Percentiles rank a stretch among this genome's conserved stretches.
These are phyloP conservation scores for Acrocephalus arundinaceus DNA, from an alignment of 2,113 vertebrate genomes.

Conservation along the genomic window DNA sequence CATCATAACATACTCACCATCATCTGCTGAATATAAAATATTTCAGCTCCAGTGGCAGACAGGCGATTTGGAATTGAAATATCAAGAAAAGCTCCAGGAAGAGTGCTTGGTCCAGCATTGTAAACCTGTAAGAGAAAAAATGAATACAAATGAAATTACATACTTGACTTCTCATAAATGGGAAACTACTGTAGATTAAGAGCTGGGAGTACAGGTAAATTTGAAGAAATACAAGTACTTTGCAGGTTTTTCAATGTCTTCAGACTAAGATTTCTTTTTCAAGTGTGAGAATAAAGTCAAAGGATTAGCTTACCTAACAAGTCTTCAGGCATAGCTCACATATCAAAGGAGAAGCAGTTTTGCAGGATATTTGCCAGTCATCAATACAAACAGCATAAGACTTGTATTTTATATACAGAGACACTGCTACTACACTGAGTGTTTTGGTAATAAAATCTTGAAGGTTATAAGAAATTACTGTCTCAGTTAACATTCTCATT, in stretches of 20 bases:
- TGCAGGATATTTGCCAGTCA: not conserved
- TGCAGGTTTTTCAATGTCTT: not conserved
- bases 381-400: not conserved
- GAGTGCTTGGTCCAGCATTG: slow-evolving; percentile 95
- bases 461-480: not conserved
- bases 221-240: not conserved
- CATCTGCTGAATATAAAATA: slow-evolving; percentile 89
- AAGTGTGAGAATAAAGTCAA: not conserved
- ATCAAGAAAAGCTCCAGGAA: slow-evolving; percentile 87
- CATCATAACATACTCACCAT: slow-evolving; percentile 77
- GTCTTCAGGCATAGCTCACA: not conserved
- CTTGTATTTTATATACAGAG: not conserved
- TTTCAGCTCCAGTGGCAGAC: slow-evolving; percentile 84
- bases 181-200: not conserved
- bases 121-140: slow-evolving; percentile 81
- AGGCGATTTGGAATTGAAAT: slow-evolving; percentile 92
- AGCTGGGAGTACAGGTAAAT: not conserved
- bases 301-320: not conserved
- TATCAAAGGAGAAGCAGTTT: not conserved
- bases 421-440: not conserved
- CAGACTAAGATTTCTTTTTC: not conserved
- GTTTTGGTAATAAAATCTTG: not conserved
- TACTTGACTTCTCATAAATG: not conserved
- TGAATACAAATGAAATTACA: not conserved
- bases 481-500: not conserved